Evolutionary conservation across 1,140 invertebrate species (phyloP), one percentile per base, ranked within the genome.

Genomic region (Listronotus bonariensis): DNA sequence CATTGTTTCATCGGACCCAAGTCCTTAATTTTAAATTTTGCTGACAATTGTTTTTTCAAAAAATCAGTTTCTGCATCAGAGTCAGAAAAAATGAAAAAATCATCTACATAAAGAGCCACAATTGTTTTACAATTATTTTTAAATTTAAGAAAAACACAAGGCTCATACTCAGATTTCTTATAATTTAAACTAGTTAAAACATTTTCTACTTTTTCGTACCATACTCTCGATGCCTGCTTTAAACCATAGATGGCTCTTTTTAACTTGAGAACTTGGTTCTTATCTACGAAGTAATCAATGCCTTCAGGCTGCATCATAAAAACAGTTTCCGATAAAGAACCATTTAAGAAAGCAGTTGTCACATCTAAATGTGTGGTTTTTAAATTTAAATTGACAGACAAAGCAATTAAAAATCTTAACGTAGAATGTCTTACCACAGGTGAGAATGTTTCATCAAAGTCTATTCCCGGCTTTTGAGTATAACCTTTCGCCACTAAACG

Each of bases 401-500:
- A 58, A 9, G 68, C 72, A 46, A 74, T 53, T 18, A 75, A 62
- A 14, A 73, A 34, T 60, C 70, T 66, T 52, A 72, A 59, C 8
- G 38, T 70, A 41, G 64, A 69, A 46, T 70, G 61, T 45, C 61
- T 64, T 5, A 74, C 64, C 14, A 75, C 52, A 57, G 62, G 67
- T 41, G 65, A 59, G 70, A 67, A 69, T 55, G 56, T 63, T 65
- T 71, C 61, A 11, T 51, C 45, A 46, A 54, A 69, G 36, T 68
- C 54, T 12, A 68, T 32, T 14, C 62, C 67, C 11, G 36, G 31
- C 26, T 48, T 65, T 65, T 63, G 79, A 9, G 57, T 70, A 71
- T 72, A 81, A 7, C 80, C 78, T 63, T 75, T 73, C 3, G 78
- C 77, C 9, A 81, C 80, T 40, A 80, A 66, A 18, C 77, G 61